phyloP scores from a whole-genome alignment of 1,140 invertebrate genomes.

The Drosophila miranda region DNA sequence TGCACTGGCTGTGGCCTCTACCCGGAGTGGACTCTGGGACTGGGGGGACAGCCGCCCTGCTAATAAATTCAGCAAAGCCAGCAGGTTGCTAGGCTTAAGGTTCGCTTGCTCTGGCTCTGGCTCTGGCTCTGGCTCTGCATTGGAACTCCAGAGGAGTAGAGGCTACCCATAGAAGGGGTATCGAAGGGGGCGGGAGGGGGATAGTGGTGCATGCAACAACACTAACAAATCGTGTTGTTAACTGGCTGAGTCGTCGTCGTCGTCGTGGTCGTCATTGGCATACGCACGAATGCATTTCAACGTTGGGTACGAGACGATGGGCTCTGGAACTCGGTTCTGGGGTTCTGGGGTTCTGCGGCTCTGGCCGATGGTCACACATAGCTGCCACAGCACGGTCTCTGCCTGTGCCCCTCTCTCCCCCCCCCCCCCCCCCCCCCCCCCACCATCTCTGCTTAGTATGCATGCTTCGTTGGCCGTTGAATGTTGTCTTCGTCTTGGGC shows the following conservation, averaged over 20 bases:
- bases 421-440: conserved; percentile 1
- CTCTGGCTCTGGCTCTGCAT: conserved; percentile 7
- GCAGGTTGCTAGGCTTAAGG: conserved; percentile 78
- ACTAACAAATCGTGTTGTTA: conserved; percentile 80
- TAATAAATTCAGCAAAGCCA: conserved; percentile 80
- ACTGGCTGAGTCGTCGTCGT: conserved; percentile 54
- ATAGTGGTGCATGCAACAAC: conserved; percentile 25
- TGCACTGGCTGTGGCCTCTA: conserved; percentile 43
- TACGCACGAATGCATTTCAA: conserved; percentile 70
- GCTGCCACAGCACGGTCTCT: conserved; percentile 10
- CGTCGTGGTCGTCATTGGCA: conserved; percentile 70
- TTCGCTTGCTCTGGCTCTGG: conserved; percentile 25
- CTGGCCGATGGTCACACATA: conserved; percentile 64
- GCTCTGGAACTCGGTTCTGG: conserved; percentile 12
- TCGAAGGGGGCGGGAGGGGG: neutral
- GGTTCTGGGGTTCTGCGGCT: conserved; percentile 8
- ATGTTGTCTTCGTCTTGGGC: conserved; percentile 46
- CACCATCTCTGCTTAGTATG: conserved; percentile 62
- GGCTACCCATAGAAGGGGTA: neutral
- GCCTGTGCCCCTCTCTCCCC: neutral
- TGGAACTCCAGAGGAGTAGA: neutral
- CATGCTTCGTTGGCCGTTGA: conserved; percentile 65
- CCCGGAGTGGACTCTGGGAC: conserved; percentile 16
- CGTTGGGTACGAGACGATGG: conserved; percentile 7
- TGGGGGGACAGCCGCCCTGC: conserved; percentile 51